phyloP scores from a whole-genome alignment of 2,888 invertebrate species.

The Cerastis rubricosa region DNA sequence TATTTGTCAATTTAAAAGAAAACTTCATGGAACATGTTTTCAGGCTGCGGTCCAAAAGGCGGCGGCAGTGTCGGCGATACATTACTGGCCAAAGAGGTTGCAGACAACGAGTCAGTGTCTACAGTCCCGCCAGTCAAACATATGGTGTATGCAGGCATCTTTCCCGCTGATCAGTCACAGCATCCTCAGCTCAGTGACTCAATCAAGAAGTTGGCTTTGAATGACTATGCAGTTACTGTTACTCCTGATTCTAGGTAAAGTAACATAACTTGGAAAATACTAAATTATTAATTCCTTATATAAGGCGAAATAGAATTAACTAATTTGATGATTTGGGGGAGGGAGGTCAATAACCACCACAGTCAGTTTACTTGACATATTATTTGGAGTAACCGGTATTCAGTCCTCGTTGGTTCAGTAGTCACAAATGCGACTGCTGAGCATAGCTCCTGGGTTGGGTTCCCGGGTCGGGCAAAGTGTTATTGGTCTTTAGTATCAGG shows the following conservation, averaged over 20 bases:
- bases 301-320: not conserved
- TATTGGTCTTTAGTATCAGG: not conserved
- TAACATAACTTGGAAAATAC: not conserved
- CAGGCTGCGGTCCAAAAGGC: constrained; percentile 87
- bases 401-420: not conserved
- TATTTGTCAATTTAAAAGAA: not conserved
- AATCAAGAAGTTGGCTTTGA: constrained; percentile 97
- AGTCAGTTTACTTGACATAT: not conserved
- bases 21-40: constrained; percentile 10
- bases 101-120: constrained; percentile 68
- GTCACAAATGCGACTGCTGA: not conserved
- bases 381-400: not conserved
- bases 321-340: not conserved
- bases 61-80: constrained; percentile 88
- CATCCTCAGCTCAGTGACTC: constrained; percentile 94
- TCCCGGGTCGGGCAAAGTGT: not conserved
- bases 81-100: constrained; percentile 79
- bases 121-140: constrained; percentile 81
- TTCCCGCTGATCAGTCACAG: constrained; percentile 97
- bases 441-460: not conserved
- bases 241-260: constrained; percentile 94
- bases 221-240: constrained; percentile 98
- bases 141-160: constrained; percentile 92
- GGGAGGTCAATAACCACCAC: not conserved
- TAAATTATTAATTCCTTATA: not conserved